Percentiles rank a stretch among this genome's conserved stretches.
Conservation (phyloP, 1,140 invertebrate genomes). For the Lepidurus arcticus region DNA sequence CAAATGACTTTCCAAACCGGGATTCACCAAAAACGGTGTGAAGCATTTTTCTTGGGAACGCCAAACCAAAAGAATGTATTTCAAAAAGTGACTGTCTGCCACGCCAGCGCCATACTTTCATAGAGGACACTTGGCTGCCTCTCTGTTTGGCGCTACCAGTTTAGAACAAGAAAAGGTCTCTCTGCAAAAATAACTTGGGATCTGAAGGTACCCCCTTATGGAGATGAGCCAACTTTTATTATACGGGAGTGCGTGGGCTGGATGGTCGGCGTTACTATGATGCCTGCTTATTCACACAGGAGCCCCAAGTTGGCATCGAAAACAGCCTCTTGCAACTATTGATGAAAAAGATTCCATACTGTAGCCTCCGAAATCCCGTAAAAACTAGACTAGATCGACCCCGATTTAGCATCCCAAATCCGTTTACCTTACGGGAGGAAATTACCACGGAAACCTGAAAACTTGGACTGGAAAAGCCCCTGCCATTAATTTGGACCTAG, state of each 20-base stretch:
- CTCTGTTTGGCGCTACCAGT: not conserved
- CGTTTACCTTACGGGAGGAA: not conserved
- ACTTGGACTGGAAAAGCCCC: not conserved
- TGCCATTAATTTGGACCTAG: not conserved
- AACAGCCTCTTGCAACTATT: no score
- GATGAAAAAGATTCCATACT: not conserved
- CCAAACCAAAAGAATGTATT: no score
- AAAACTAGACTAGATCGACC: not conserved
- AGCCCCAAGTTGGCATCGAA: no score
- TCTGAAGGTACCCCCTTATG: not conserved
- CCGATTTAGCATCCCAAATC: not conserved
- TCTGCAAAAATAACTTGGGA: conserved; percentile 15
- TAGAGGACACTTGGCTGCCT: not conserved
- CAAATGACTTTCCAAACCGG: no score
- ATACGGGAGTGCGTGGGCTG: not conserved
- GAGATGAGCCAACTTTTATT: not conserved
- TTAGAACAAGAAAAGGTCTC: conserved; percentile 12
- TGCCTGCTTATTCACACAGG: not conserved
- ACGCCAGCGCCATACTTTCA: not conserved
- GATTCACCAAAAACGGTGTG: no score
- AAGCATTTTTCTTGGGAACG: no score
- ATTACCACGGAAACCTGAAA: not conserved
- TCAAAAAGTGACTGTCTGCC: not conserved
- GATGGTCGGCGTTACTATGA: not conserved
- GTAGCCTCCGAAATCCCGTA: not conserved